phyloP scores from a whole-genome alignment of 2,797 vertebrate species.

The Hydrolagus colliei region DNA sequence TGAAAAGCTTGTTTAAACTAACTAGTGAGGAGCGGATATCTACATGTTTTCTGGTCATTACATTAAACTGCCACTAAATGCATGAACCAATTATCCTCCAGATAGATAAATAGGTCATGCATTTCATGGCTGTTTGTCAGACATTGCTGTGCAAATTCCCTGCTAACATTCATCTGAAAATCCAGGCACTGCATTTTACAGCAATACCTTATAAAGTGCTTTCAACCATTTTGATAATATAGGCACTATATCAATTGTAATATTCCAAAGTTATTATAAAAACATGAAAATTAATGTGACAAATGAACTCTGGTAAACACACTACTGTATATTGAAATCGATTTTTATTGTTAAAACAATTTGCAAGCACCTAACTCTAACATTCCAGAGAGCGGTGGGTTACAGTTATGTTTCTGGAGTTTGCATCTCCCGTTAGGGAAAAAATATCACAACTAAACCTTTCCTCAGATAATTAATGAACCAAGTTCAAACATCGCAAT shows the following conservation, averaged over 20 bases:
- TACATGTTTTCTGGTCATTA: too few relatives aligned
- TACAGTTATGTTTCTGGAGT: background rate
- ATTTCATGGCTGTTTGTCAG: too few relatives aligned
- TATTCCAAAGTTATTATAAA: too few relatives aligned
- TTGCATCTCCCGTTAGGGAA: background rate
- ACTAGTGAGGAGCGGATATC: too few relatives aligned
- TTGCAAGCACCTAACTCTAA: background rate
- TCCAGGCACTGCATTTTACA: too few relatives aligned
- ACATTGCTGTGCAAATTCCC: too few relatives aligned
- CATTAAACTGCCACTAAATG: too few relatives aligned
- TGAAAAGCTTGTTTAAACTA: too few relatives aligned
- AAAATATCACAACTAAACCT: background rate
- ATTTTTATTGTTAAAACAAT: slow-evolving; percentile 9
- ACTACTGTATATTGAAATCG: background rate
- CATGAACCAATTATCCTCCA: too few relatives aligned
- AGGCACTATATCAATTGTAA: background rate
- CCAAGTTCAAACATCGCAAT: background rate
- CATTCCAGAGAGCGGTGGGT: background rate
- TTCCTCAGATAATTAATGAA: background rate
- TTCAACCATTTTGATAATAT: background rate
- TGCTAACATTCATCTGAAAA: too few relatives aligned
- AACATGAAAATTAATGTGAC: background rate
- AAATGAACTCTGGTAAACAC: background rate
- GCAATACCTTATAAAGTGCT: too few relatives aligned
- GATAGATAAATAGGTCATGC: too few relatives aligned